A percentile compares a stretch with the other conserved stretches of the same genome.
Evolutionary conservation across 2,797 vertebrate genomes (phyloP).

Genomic region (Acanthopagrus latus): DNA sequence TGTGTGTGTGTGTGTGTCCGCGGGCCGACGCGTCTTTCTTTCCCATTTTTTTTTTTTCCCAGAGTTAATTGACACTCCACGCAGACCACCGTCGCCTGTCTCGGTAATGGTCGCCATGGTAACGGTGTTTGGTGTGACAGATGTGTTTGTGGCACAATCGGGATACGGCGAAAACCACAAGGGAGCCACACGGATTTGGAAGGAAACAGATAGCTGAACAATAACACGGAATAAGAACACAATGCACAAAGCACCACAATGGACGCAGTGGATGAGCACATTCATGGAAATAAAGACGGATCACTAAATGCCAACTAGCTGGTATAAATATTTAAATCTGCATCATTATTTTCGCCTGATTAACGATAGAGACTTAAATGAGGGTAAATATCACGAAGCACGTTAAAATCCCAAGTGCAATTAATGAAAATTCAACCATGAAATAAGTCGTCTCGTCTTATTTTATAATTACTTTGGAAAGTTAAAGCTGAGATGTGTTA

Average conservation of each 20-base stretch:
- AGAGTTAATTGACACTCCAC: slow-evolving; percentile 68
- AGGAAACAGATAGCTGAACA: slow-evolving; percentile 57
- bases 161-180: slow-evolving; percentile 66
- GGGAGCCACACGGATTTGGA: slow-evolving; percentile 63
- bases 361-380: slow-evolving; percentile 56
- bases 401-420: slow-evolving; percentile 26
- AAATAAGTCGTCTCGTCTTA: slow-evolving; percentile 1
- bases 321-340: slow-evolving; percentile 53
- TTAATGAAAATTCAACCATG: slow-evolving; percentile 15
- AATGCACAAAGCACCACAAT: slow-evolving; percentile 35
- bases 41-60: slow-evolving; percentile 17
- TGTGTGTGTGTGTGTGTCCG: slow-evolving; percentile 37
- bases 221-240: slow-evolving; percentile 45
- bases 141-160: slow-evolving; percentile 68
- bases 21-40: slow-evolving; percentile 47
- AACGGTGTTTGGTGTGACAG: slow-evolving; percentile 76
- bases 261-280: slow-evolving; percentile 47
- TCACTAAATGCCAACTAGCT: slow-evolving; percentile 66
- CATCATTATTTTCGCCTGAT: slow-evolving; percentile 52
- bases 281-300: slow-evolving; percentile 49
- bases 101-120: slow-evolving; percentile 79
- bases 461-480: slow-evolving; percentile 19
- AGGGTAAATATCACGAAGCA: slow-evolving; percentile 41
- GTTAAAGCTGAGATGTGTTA: slow-evolving; percentile 10
- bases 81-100: slow-evolving; percentile 61